Base-by-base conservation (phyloP, 2,888 invertebrate genomes). In the Nudaria mundana region DNA sequence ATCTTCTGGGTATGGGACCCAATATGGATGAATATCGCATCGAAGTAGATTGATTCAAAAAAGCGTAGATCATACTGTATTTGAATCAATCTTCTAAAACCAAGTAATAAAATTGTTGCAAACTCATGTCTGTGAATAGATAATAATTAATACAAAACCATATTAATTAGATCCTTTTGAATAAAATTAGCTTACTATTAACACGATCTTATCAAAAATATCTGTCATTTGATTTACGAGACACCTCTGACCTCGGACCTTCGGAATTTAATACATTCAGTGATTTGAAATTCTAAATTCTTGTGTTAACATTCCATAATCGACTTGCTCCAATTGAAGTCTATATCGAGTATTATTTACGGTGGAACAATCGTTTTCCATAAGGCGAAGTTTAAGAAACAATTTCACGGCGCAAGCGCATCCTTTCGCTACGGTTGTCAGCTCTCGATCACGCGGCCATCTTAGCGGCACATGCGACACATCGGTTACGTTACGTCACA, bases 401-500 rank as follows among this genome's bases (percentile, higher is more conserved):
- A 76, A 84, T 87, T 86, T 81, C 82, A 82, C 79, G 78, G 75
- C 67, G 67, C 77, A 49, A 60, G 83, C 81, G 81, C 86, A 84
- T 87, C 85, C 81, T 85, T 87, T 86, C 83, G 82, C 74, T 73
- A 83, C 75, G 82, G 79, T 72, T 80, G 82, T 82, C 75, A 68
- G 64, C 71, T 62, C 74, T 77, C 75, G 76, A 79, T 80, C 80
- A 76, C 69, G 60, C 56, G 62, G 71, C 75, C 78, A 74, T 78
- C 62, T 76, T 76, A 68, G 49, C 51, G 54, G 65, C 61, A 68
- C 64, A 69, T 75, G 75, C 76, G 81, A 82, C 81, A 81, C 71
- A 80, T 76, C 66, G 63, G 71, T 84, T 85, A 77, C 85, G 71
- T 81, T 79, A 82, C 85, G 71, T 81, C 80, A 82, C 71, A 66